Conservation (phyloP, 2,888 invertebrate species). For the Orthosia gothica region DNA sequence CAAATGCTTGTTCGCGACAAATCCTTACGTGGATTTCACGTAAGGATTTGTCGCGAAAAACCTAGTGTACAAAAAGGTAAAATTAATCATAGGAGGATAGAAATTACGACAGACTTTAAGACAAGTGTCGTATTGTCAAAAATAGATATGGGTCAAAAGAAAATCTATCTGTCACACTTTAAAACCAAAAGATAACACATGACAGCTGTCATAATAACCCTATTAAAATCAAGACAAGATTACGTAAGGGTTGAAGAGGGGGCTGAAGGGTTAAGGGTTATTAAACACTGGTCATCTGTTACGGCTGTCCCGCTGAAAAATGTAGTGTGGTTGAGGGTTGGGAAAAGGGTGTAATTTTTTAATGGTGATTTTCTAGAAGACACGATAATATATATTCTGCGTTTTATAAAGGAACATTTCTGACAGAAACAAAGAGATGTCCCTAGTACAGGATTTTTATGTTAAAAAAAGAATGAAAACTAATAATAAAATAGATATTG, state of each 20-base stretch:
- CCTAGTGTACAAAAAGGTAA: no score
- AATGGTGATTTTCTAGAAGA: neutral
- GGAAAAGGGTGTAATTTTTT: conserved; percentile 30
- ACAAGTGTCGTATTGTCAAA: conserved; percentile 4
- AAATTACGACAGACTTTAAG: neutral
- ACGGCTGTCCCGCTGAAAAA: conserved; percentile 48
- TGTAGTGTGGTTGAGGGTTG: conserved; percentile 30
- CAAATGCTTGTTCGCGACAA: no score
- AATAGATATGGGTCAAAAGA: conserved; percentile 37
- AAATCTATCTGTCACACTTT: conserved; percentile 45
- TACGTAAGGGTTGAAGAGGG: conserved; percentile 59
- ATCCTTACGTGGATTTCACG: no score
- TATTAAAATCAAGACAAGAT: conserved; percentile 69
- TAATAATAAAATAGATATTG: no score
- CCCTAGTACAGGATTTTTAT: neutral
- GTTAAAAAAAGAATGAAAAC: no score
- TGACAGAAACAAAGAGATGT: neutral
- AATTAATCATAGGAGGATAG: neutral
- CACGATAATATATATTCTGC: no score
- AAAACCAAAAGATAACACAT: conserved; percentile 56
- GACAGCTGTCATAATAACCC: conserved; percentile 68
- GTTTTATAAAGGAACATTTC: no score
- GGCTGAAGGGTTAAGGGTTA: conserved; percentile 62
- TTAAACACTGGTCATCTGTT: conserved; percentile 68
- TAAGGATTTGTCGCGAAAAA: no score